These are phyloP conservation scores for Ormyrus nitidulus DNA, from an alignment of 2,888 invertebrate species.

Conservation along the genomic window DNA sequence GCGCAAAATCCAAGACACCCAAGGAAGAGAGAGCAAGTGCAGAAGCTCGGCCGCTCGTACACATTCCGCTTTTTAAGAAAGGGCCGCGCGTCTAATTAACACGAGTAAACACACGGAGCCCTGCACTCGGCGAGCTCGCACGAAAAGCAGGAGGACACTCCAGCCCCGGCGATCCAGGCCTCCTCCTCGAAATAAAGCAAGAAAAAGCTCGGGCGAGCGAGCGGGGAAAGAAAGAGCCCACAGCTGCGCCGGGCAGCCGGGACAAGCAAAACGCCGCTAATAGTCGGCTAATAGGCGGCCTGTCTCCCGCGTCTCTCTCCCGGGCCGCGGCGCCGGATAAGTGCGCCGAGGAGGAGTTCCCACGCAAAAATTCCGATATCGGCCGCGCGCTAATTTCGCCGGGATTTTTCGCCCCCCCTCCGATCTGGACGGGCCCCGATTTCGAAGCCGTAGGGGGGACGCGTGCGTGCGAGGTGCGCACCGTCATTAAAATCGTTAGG, in stretches of 20 bases:
- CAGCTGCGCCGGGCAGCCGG: background rate
- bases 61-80: constrained; percentile 8
- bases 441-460: too few species aligned
- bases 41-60: too few species aligned
- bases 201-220: constrained; percentile 28
- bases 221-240: constrained; percentile 6
- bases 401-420: too few species aligned
- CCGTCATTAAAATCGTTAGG: too few species aligned
- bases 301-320: constrained; percentile 42
- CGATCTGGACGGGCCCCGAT: too few species aligned
- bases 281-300: constrained; percentile 60
- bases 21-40: too few species aligned
- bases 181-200: constrained; percentile 5
- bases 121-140: background rate
- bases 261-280: constrained; percentile 53
- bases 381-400: too few species aligned
- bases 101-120: constrained; percentile 19
- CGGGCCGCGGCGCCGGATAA: background rate
- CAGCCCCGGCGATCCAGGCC: background rate
- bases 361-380: constrained; percentile 32
- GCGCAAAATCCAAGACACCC: too few species aligned
- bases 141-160: constrained; percentile 12
- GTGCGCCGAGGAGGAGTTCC: constrained; percentile 33
- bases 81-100: constrained; percentile 37
- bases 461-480: too few species aligned